phyloP scores from a whole-genome alignment of 2,797 vertebrate genomes.

The Rhinichthys osculus region DNA sequence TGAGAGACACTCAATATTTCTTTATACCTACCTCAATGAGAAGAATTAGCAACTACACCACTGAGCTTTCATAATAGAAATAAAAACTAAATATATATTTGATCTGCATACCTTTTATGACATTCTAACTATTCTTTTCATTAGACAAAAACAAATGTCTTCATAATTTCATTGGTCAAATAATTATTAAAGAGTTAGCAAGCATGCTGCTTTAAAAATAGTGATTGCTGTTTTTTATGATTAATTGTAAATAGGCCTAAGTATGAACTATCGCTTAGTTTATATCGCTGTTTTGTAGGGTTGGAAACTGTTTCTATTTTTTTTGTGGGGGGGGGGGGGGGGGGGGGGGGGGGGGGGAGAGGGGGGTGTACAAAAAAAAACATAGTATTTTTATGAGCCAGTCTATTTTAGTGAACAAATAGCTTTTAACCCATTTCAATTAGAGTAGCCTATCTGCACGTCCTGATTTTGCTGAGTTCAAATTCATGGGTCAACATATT shows the following conservation, averaged over 20 bases:
- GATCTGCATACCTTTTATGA: background rate
- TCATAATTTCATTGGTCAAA: background rate
- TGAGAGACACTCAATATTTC: constrained; percentile 40
- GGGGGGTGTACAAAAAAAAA: no score
- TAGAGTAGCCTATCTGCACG: background rate
- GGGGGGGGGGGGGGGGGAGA: no score
- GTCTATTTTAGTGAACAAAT: background rate
- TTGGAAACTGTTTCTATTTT: background rate
- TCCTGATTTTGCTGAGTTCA: no score
- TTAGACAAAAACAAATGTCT: constrained; percentile 3
- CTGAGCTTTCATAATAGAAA: constrained; percentile 25
- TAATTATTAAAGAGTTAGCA: background rate
- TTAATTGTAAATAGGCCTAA: background rate
- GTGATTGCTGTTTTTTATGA: background rate
- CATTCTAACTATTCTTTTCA: background rate
- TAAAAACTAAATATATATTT: constrained; percentile 11
- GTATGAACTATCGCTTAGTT: background rate
- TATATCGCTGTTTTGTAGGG: background rate
- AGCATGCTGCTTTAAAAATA: background rate
- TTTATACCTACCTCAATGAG: constrained; percentile 34
- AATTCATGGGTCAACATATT: no score
- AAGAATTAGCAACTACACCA: constrained; percentile 40
- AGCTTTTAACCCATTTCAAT: background rate
- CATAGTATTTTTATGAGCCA: background rate
- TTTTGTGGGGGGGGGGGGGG: no score